Evolutionary conservation across 2,888 invertebrate species (phyloP).

Genomic region (Temnothorax unifasciatus): DNA sequence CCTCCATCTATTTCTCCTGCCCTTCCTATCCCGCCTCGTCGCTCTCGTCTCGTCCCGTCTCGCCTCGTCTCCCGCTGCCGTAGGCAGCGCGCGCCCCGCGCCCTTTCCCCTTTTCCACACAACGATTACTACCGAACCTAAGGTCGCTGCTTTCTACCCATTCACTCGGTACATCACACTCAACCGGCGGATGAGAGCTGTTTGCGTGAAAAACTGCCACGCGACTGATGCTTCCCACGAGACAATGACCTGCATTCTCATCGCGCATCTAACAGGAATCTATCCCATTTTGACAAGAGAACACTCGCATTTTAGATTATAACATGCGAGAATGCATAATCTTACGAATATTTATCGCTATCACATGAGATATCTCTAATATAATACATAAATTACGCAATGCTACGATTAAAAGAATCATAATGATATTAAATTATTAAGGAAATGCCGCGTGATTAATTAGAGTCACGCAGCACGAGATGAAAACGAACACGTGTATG

Average conservation of each 20-base stretch:
- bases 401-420: neutral
- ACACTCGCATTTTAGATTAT: neutral
- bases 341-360: neutral
- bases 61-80: slow-evolving; percentile 32
- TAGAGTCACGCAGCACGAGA: neutral
- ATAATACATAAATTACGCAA: neutral
- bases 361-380: neutral
- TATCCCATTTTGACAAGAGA: neutral
- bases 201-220: slow-evolving; percentile 78
- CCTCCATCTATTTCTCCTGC: slow-evolving; percentile 56
- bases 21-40: slow-evolving; percentile 48
- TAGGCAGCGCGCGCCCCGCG: slow-evolving; percentile 16
- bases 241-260: slow-evolving; percentile 30
- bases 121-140: slow-evolving; percentile 69
- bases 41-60: slow-evolving; percentile 37
- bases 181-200: slow-evolving; percentile 31
- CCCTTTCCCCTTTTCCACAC: slow-evolving; percentile 66
- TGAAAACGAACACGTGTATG: neutral
- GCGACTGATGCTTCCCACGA: slow-evolving; percentile 71
- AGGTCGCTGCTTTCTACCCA: slow-evolving; percentile 64
- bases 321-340: neutral
- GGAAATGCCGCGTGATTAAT: neutral
- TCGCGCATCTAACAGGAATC: neutral
- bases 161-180: slow-evolving; percentile 60
- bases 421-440: slow-evolving; percentile 21